A percentile compares a stretch with the other conserved stretches of the same genome.
phyloP scores from a whole-genome alignment of 2,888 invertebrate species.

The Lobophora halterata region DNA sequence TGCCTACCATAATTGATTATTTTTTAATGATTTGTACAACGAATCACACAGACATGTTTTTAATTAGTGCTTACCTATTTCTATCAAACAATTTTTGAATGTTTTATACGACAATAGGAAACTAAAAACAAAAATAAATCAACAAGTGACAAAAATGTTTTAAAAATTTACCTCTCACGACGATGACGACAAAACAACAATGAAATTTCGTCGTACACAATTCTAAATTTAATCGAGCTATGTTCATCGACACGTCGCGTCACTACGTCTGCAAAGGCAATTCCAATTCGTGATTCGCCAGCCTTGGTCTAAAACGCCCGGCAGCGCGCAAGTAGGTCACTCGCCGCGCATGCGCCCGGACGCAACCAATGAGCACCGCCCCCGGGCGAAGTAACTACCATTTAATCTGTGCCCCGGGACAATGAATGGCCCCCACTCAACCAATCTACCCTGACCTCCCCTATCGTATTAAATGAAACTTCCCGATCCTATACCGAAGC shows the following conservation, averaged over 20 bases:
- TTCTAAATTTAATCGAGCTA: slow-evolving; percentile 45
- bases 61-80: too few relatives aligned
- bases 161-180: slow-evolving; percentile 8
- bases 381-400: too few relatives aligned
- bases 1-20: too few relatives aligned
- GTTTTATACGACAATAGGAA: too few relatives aligned
- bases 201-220: slow-evolving; percentile 25
- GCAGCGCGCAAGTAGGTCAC: slow-evolving; percentile 72
- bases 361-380: slow-evolving; percentile 74
- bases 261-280: slow-evolving; percentile 66
- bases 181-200: neutral
- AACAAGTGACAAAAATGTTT: too few relatives aligned
- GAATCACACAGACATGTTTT: too few relatives aligned
- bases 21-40: too few relatives aligned
- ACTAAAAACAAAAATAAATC: too few relatives aligned
- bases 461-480: slow-evolving; percentile 43
- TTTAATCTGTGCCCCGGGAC: too few relatives aligned
- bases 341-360: slow-evolving; percentile 75
- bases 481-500: slow-evolving; percentile 39
- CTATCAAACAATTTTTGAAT: too few relatives aligned
- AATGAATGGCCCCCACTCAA: slow-evolving; percentile 65
- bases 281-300: slow-evolving; percentile 66
- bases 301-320: slow-evolving; percentile 72
- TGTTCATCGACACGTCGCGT: slow-evolving; percentile 57
- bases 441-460: slow-evolving; percentile 59